phyloP scores from a whole-genome alignment of 2,113 vertebrate species.

The Bubo bubo region DNA sequence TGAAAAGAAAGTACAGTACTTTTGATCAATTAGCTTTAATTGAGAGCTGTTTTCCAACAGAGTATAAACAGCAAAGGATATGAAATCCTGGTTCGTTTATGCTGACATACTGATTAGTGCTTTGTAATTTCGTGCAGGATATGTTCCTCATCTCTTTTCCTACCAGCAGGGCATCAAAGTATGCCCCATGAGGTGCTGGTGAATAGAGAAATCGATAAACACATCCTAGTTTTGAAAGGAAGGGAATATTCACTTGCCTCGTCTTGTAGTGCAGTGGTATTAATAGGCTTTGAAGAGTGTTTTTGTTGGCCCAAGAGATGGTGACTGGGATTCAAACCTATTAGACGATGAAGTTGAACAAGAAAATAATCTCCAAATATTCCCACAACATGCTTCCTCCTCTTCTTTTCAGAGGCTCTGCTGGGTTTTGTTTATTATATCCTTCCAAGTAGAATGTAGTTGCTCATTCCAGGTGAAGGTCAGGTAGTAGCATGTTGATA shows the following conservation, averaged over 20 bases:
- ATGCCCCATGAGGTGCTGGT: constrained; percentile 25
- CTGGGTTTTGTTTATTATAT: neutral
- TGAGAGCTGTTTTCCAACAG: constrained; percentile 53
- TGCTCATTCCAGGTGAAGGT: neutral
- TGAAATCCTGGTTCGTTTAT: constrained; percentile 15
- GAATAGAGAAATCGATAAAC: constrained; percentile 4
- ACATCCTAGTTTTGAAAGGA: neutral
- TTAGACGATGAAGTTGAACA: neutral
- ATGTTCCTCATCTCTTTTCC: constrained; percentile 23
- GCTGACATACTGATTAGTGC: constrained; percentile 4
- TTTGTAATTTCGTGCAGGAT: constrained; percentile 40
- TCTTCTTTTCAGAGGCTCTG: neutral
- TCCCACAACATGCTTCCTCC: neutral
- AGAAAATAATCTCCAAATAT: neutral
- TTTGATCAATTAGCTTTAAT: constrained; percentile 57
- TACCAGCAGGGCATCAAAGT: constrained; percentile 4
- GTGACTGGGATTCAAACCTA: neutral
- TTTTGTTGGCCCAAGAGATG: neutral
- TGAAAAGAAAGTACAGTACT: constrained; percentile 38
- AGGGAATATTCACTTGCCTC: neutral
- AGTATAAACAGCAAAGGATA: constrained; percentile 1
- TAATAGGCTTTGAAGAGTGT: neutral
- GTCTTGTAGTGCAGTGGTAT: neutral
- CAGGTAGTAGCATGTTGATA: neutral
- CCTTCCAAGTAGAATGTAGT: neutral